Evolutionary conservation across 2,888 invertebrate species (phyloP).

Genomic region (Geophilus truncorum): DNA sequence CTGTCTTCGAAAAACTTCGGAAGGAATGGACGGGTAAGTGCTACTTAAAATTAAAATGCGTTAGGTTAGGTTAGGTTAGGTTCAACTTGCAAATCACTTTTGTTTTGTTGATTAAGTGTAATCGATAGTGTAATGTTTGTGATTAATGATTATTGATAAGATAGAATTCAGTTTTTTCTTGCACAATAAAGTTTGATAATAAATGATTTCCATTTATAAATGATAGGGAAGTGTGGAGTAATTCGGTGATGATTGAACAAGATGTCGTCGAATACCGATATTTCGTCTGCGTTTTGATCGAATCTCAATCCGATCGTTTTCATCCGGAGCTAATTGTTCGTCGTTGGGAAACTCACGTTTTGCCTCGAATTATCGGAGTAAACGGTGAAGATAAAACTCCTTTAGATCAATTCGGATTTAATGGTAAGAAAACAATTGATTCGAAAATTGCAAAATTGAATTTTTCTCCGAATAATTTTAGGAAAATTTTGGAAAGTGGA

Average conservation of each 20-base stretch:
- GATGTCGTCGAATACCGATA: constrained; percentile 55
- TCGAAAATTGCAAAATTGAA: background rate
- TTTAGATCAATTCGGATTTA: background rate
- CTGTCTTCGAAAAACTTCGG: constrained; percentile 48
- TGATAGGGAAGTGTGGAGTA: constrained; percentile 23
- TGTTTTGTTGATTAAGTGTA: too few species aligned
- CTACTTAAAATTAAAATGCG: too few species aligned
- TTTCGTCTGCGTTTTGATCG: constrained; percentile 65
- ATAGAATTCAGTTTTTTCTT: too few species aligned
- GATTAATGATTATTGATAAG: too few species aligned
- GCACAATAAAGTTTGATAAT: too few species aligned
- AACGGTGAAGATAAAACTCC: background rate
- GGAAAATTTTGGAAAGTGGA: constrained; percentile 54
- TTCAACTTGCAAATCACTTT: too few species aligned
- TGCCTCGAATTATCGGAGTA: constrained; percentile 55
- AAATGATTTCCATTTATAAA: too few species aligned
- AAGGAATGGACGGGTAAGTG: constrained; percentile 35
- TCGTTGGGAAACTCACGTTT: constrained; percentile 73
- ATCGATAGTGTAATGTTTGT: too few species aligned
- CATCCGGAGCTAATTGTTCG: constrained; percentile 59
- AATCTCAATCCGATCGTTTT: constrained; percentile 53
- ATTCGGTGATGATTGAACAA: background rate
- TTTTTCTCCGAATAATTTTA: background rate
- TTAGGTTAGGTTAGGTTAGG: too few species aligned
- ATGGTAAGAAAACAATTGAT: background rate